Percentiles rank a stretch among this genome's conserved stretches.
Conservation (phyloP, 2,888 invertebrate species). For the Pherbina coryleti region DNA sequence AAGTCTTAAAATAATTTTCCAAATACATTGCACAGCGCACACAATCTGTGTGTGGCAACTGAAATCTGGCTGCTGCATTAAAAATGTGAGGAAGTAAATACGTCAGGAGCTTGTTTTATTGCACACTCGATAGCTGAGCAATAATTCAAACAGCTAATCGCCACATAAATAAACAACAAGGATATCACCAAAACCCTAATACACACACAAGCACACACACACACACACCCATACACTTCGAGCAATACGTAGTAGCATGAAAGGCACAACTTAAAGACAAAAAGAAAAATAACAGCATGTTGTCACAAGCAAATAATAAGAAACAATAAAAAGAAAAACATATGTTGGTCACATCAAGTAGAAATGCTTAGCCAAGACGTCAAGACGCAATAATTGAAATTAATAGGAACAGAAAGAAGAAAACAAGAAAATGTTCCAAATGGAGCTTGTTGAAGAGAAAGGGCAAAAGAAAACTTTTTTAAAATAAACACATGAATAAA, state of each 20-base stretch:
- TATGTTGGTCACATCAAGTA: conserved; percentile 43
- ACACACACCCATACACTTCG: background rate
- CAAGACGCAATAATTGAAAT: conserved; percentile 35
- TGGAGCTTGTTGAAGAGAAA: background rate
- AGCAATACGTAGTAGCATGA: background rate
- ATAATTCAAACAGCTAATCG: conserved; percentile 65
- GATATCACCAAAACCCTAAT: conserved; percentile 45
- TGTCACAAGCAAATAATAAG: background rate
- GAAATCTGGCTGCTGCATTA: background rate
- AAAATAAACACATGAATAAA: conserved; percentile 51
- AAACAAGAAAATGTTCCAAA: background rate
- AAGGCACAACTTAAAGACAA: background rate
- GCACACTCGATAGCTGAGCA: conserved; percentile 63
- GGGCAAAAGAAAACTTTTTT: conserved; percentile 39
- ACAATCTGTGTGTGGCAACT: no score
- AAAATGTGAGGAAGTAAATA: conserved; percentile 49
- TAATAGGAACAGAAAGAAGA: background rate
- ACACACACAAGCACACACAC: background rate
- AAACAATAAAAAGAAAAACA: background rate
- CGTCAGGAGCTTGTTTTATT: conserved; percentile 58
- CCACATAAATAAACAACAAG: conserved; percentile 64
- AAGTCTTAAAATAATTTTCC: no score
- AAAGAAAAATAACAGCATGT: background rate
- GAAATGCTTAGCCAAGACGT: conserved; percentile 51
- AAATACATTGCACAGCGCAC: no score